Evolutionary conservation across 2,888 invertebrate species (phyloP).

Genomic region (Cartodere bifasciata): DNA sequence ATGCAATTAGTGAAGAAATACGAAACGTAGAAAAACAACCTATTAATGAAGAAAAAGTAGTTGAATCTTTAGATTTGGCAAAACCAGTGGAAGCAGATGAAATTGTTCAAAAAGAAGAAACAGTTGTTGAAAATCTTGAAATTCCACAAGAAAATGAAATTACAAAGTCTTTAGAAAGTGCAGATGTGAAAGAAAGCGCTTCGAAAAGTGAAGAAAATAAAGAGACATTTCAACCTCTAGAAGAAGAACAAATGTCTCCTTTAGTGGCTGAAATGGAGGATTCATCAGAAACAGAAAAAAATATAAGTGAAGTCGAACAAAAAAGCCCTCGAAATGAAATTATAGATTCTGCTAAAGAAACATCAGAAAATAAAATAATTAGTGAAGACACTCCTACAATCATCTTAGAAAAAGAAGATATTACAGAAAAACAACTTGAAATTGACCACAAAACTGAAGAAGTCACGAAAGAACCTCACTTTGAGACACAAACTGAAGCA

Average conservation of each 20-base stretch:
- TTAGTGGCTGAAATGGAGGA: constrained; percentile 3
- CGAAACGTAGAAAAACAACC: too few relatives aligned
- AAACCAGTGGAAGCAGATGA: neutral
- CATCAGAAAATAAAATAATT: constrained; percentile 3
- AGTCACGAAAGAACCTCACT: constrained; percentile 5
- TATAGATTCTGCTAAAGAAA: constrained; percentile 6
- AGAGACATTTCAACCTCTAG: constrained; percentile 6
- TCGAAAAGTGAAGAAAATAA: constrained; percentile 2
- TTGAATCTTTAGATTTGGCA: constrained; percentile 1
- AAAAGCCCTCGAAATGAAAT: constrained; percentile 4
- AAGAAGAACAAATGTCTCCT: neutral
- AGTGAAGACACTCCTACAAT: constrained; percentile 5
- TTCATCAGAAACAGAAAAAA: constrained; percentile 2
- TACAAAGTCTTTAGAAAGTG: neutral
- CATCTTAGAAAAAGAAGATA: constrained; percentile 2
- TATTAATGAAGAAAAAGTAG: constrained; percentile 7
- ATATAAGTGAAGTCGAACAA: constrained; percentile 1
- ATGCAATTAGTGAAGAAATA: too few relatives aligned
- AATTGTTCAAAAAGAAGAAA: neutral
- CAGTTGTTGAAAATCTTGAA: neutral
- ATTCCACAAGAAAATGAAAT: constrained; percentile 3
- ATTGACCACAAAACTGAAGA: constrained; percentile 3
- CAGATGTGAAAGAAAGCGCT: neutral
- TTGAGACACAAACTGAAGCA: neutral
- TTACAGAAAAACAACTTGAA: constrained; percentile 7